These are phyloP conservation scores for Palythoa caribaeorum DNA, from an alignment of 92 coral and sea anemone species.

Conservation along the genomic window DNA sequence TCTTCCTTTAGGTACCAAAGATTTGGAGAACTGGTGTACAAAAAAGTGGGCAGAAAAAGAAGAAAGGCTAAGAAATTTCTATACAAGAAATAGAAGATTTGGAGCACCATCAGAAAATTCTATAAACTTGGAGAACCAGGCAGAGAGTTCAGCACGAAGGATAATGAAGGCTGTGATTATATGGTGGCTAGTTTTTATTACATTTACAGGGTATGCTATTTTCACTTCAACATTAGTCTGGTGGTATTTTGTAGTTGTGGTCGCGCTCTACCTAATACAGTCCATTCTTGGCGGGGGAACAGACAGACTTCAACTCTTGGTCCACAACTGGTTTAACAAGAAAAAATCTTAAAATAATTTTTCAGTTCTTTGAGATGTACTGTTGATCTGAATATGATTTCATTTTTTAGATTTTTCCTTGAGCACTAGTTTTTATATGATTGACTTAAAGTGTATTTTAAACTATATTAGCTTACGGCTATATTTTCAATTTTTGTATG, in stretches of 20 bases:
- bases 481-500: too few relatives aligned
- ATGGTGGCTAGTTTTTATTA: slow-evolving; percentile 75
- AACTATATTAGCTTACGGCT: too few relatives aligned
- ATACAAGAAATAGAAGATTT: slow-evolving; percentile 66
- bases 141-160: slow-evolving; percentile 52
- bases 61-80: slow-evolving; percentile 73
- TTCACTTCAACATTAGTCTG: slow-evolving; percentile 60
- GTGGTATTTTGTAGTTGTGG: slow-evolving; percentile 73
- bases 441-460: too few relatives aligned
- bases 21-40: slow-evolving; percentile 89
- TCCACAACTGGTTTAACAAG: slow-evolving; percentile 41
- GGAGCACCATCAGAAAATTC: slow-evolving; percentile 58
- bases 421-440: too few relatives aligned
- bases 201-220: slow-evolving; percentile 46
- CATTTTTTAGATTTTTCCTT: too few relatives aligned
- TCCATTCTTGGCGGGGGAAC: slow-evolving; percentile 66
- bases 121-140: slow-evolving; percentile 28
- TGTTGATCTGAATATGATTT: neutral
- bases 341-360: neutral
- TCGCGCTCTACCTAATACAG: slow-evolving; percentile 42
- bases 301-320: slow-evolving; percentile 72
- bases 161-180: slow-evolving; percentile 62
- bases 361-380: neutral
- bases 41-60: slow-evolving; percentile 90
- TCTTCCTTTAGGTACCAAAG: slow-evolving; percentile 75